Evolutionary conservation across 2,797 vertebrate genomes (phyloP), one percentile per base, ranked within the genome.

Genomic region (Pseudopleuronectes americanus): DNA sequence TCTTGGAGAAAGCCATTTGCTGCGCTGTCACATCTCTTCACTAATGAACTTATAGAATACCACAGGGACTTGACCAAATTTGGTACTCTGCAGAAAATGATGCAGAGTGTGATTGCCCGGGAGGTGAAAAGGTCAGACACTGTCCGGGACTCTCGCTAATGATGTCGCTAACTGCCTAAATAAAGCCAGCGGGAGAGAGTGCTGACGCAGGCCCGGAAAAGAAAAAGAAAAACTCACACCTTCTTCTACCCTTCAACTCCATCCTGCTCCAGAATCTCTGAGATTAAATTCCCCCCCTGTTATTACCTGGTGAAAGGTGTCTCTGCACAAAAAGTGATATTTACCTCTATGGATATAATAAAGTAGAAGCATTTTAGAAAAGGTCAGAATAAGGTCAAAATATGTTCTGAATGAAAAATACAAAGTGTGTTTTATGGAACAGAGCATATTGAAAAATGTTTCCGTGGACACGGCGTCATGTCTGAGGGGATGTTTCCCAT

Each of bases 1-100:
- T 63, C 48, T 38, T 56, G 22, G 67, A 74, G 67, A 71, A 81
- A 74, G 53, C 3, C 23, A 72, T 83, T 86, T 66, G 41, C 76
- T 73, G 66, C 26, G 51, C 70, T 78, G 73, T 79, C 83, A 82
- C 80, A 60, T 71, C 78, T 59, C 57, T 75, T 62, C 63, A 63
- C 76, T 88, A 87, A 91, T 86, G 73, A 90, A 89, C 77, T 87
- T 82, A 67, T 3, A 57, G 54, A 77, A 83, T 60, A 73, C 81
- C 62, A 66, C 68, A 9, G 80, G 68, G 86, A 74, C 66, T 65
- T 58, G 74, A 73, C 76, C 71, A 78, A 79, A 79, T 57, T 56
- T 77, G 58, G 64, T 51, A 71, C 76, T 68, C 59, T 57, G 74
- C 68, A 76, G 78, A 54, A 84, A 88, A 83, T 74, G 70, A 84